A percentile compares a stretch with the other conserved stretches of the same genome.
These are phyloP conservation scores for Endotricha flammealis DNA, from an alignment of 2,888 invertebrate species.

Conservation along the genomic window DNA sequence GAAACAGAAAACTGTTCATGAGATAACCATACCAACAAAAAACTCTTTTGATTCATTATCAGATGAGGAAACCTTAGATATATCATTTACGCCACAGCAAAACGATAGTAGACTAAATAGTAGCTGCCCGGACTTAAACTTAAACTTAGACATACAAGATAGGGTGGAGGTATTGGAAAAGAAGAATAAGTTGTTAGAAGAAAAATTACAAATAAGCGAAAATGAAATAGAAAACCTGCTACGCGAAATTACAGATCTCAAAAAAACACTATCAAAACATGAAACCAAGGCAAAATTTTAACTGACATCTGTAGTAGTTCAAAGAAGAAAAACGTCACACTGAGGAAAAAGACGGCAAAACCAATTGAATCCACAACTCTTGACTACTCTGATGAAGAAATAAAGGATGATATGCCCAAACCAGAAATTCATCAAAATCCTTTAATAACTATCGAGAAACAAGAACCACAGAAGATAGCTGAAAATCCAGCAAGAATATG, in stretches of 20 bases:
- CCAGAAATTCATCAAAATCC: constrained; percentile 4
- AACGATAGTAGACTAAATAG: background rate
- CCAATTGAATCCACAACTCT: too few species aligned
- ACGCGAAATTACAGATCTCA: background rate
- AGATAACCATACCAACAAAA: background rate
- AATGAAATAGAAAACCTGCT: background rate
- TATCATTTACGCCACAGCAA: background rate
- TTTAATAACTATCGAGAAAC: background rate
- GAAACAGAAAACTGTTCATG: background rate
- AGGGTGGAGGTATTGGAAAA: background rate
- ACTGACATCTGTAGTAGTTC: too few species aligned
- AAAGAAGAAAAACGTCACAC: too few species aligned
- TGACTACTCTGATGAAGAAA: too few species aligned
- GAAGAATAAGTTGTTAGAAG: background rate
- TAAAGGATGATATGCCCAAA: too few species aligned
- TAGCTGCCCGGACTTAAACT: constrained; percentile 5
- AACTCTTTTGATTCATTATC: background rate
- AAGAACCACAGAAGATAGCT: too few species aligned
- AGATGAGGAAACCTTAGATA: background rate
- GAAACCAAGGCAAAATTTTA: background rate
- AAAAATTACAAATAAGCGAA: background rate
- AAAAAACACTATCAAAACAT: background rate
- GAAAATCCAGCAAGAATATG: too few species aligned
- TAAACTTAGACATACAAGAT: background rate
- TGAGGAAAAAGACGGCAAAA: too few species aligned